A percentile compares a stretch with the other conserved stretches of the same genome.
Conservation (phyloP, 2,113 vertebrate species). For the Dipodomys spectabilis region DNA sequence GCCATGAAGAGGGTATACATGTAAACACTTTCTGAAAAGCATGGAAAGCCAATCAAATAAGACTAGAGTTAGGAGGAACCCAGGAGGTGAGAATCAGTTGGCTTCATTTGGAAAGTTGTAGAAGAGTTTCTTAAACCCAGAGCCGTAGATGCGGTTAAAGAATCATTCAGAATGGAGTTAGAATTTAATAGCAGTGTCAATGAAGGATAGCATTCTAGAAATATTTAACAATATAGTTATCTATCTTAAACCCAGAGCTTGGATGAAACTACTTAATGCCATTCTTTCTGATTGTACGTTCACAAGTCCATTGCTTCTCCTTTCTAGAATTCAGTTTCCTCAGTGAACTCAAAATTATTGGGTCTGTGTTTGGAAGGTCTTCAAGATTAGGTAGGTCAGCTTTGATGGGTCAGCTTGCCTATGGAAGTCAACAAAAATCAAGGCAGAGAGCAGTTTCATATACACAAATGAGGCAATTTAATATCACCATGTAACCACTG, state of each 20-base stretch:
- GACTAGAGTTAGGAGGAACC: neutral
- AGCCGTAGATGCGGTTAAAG: neutral
- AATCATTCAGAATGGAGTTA: neutral
- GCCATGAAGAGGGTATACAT: neutral
- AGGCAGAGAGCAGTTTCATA: neutral
- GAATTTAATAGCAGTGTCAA: neutral
- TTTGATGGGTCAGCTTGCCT: too few relatives aligned
- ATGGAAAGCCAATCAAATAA: neutral
- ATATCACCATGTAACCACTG: too few relatives aligned
- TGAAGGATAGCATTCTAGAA: neutral
- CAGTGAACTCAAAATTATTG: too few relatives aligned
- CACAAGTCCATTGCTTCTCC: neutral
- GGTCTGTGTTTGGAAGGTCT: too few relatives aligned
- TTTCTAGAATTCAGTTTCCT: neutral
- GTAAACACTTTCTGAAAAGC: neutral
- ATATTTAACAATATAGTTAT: neutral
- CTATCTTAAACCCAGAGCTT: neutral
- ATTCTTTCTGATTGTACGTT: neutral
- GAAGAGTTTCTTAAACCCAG: neutral
- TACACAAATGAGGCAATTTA: too few relatives aligned
- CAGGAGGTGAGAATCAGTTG: neutral
- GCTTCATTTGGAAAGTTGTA: neutral
- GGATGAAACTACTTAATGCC: neutral
- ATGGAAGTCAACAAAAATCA: neutral
- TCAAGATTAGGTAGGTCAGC: too few relatives aligned